A percentile compares a stretch with the other conserved stretches of the same genome.
These are phyloP conservation scores for Atlantisia rogersi DNA, from an alignment of 2,113 vertebrate species.

Conservation along the genomic window DNA sequence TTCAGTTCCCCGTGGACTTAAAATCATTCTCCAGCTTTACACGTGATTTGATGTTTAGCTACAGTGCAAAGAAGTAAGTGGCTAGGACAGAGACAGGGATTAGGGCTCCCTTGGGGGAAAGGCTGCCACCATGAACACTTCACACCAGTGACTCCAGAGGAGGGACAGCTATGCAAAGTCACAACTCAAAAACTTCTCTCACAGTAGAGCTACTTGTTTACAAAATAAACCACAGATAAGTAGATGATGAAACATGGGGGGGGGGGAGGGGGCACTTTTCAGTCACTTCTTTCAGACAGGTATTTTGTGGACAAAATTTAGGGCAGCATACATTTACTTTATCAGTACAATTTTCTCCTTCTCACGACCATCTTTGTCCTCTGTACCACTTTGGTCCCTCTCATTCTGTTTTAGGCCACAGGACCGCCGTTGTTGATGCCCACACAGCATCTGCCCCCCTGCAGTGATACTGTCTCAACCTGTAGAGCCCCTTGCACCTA, in stretches of 20 bases:
- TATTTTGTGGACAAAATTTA: neutral
- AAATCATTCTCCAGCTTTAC: neutral
- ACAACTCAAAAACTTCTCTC: neutral
- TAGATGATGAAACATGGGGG: neutral
- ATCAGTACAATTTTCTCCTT: neutral
- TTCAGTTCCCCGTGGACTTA: neutral
- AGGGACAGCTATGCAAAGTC: neutral
- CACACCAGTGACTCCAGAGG: neutral
- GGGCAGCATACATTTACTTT: neutral
- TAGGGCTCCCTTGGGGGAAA: neutral
- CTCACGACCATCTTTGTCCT: accelerated
- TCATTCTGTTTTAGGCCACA: neutral
- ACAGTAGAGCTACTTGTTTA: neutral
- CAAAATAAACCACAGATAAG: neutral
- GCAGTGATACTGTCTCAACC: neutral
- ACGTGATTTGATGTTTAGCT: neutral
- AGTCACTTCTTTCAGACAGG: neutral
- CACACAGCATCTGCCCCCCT: neutral
- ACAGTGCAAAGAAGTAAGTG: neutral
- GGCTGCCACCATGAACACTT: neutral
- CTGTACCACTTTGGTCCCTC: neutral
- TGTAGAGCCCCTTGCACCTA: neutral
- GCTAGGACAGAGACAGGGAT: neutral
- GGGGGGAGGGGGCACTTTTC: neutral
- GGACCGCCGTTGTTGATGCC: neutral